A percentile compares a stretch with the other conserved stretches of the same genome.
These are phyloP conservation scores for Polia nebulosa DNA, from an alignment of 2,888 invertebrate species.

Conservation along the genomic window DNA sequence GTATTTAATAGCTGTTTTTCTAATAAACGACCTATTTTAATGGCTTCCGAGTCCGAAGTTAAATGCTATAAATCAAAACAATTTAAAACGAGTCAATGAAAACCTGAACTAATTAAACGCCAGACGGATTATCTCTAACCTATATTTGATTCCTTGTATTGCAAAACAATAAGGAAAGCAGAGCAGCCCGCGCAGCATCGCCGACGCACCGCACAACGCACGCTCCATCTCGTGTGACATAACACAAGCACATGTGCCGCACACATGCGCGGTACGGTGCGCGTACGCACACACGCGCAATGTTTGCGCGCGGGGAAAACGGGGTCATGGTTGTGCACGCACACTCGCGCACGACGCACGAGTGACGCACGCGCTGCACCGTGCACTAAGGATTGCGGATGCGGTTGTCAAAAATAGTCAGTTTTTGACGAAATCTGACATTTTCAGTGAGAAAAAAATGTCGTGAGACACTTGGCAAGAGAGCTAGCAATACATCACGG, in stretches of 20 bases:
- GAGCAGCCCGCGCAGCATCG: slow-evolving; percentile 47
- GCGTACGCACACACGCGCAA: neutral
- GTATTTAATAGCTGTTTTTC: slow-evolving; percentile 20
- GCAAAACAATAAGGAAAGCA: slow-evolving; percentile 51
- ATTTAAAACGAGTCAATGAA: slow-evolving; percentile 21
- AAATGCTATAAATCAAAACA: slow-evolving; percentile 13
- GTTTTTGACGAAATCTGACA: slow-evolving; percentile 16
- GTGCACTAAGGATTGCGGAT: slow-evolving; percentile 78
- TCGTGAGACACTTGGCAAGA: neutral
- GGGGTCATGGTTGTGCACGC: slow-evolving; percentile 84
- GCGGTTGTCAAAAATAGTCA: slow-evolving; percentile 61
- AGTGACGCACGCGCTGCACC: slow-evolving; percentile 68
- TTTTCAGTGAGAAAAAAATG: neutral
- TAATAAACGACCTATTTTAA: slow-evolving; percentile 22
- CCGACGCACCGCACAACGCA: slow-evolving; percentile 53
- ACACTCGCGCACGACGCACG: slow-evolving; percentile 60
- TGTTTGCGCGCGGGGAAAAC: slow-evolving; percentile 80
- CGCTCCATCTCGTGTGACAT: slow-evolving; percentile 80
- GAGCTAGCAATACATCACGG: neutral
- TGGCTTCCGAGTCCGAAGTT: slow-evolving; percentile 20
- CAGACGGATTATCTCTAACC: slow-evolving; percentile 6
- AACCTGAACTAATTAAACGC: slow-evolving; percentile 1
- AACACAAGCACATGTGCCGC: slow-evolving; percentile 71
- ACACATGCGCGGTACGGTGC: slow-evolving; percentile 56
- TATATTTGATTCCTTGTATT: slow-evolving; percentile 25